These are phyloP conservation scores for Carettochelys insculpta DNA, from an alignment of 2,113 vertebrate species.

Conservation along the genomic window DNA sequence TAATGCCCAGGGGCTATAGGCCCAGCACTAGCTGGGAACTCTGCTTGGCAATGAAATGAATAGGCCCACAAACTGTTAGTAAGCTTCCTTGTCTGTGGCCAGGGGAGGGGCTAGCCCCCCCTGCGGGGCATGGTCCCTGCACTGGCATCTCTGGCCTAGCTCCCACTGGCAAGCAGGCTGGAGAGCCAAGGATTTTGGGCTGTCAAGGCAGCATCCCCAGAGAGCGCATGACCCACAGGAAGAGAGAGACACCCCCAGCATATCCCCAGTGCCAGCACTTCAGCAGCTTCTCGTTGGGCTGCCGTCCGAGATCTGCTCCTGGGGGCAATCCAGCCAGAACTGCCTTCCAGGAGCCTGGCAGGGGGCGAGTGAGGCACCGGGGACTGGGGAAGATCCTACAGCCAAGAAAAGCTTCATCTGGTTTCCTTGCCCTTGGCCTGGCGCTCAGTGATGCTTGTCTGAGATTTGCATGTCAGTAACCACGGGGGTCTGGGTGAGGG, in stretches of 20 bases:
- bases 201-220: fast-evolving
- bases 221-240: background rate
- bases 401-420: background rate
- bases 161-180: background rate
- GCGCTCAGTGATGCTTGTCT: background rate
- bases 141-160: background rate
- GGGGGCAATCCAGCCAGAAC: conserved; percentile 45
- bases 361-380: background rate
- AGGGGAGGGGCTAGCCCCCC: background rate
- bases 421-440: fast-evolving
- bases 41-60: background rate
- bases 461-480: background rate
- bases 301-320: conserved; percentile 46
- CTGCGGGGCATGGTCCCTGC: background rate
- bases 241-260: no score
- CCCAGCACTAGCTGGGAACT: background rate
- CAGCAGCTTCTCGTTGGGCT: background rate
- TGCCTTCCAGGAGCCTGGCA: conserved; percentile 39
- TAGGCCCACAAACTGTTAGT: background rate
- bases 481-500: fast-evolving
- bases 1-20: background rate
- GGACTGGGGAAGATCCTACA: background rate
- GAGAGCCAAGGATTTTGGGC: background rate
- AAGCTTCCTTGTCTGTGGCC: background rate
- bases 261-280: conserved; percentile 33